Percentiles rank a stretch among this genome's conserved stretches.
Evolutionary conservation across 2,113 vertebrate genomes (phyloP).

Genomic region (Callipepla californica): DNA sequence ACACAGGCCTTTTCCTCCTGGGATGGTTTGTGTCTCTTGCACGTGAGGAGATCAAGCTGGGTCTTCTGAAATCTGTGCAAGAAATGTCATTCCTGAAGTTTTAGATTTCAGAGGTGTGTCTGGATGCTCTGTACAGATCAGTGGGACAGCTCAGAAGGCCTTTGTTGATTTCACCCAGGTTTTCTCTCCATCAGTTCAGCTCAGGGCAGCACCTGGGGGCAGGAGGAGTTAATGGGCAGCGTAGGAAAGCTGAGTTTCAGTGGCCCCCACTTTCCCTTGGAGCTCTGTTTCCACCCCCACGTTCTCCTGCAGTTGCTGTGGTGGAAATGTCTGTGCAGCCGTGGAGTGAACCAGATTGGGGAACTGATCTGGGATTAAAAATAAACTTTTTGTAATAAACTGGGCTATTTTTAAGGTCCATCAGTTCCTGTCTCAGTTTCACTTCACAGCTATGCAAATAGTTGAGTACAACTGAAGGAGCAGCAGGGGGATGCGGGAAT

Average conservation of each 20-base stretch:
- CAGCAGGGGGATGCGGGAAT: background rate
- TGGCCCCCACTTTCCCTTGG: constrained; percentile 16
- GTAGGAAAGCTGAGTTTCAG: background rate
- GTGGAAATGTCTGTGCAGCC: background rate
- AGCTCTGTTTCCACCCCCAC: background rate
- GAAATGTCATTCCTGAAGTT: background rate
- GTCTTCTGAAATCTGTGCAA: background rate
- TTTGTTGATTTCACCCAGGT: background rate
- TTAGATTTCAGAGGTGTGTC: background rate
- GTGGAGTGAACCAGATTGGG: background rate
- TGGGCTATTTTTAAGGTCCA: constrained; percentile 29
- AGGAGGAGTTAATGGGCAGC: background rate
- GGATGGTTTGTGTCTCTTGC: background rate
- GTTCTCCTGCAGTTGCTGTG: constrained; percentile 24
- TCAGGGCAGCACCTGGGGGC: background rate
- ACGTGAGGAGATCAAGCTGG: background rate
- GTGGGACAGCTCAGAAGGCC: background rate
- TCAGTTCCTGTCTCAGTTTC: constrained; percentile 42
- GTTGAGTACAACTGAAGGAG: background rate
- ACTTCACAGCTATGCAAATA: accelerated
- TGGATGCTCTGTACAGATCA: background rate
- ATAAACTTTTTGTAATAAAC: constrained; percentile 27
- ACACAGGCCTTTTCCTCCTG: background rate
- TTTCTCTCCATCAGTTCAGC: background rate
- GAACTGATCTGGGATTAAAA: constrained; percentile 26